Evolutionary conservation across 2,113 vertebrate species (phyloP).

Genomic region (Galeopterus variegatus): DNA sequence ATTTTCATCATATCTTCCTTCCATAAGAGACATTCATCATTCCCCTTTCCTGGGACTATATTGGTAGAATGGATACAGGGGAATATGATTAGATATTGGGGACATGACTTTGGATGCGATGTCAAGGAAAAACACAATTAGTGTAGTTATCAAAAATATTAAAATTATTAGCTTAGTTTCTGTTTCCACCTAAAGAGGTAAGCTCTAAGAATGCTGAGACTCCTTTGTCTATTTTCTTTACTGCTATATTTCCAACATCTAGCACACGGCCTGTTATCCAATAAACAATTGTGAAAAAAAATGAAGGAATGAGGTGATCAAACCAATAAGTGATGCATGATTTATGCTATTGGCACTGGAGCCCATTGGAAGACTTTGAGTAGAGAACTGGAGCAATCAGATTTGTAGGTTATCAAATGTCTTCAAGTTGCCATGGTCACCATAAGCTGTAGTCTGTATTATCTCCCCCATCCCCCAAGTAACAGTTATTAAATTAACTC

Average conservation of each 20-base stretch:
- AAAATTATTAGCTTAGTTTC: conserved; percentile 27
- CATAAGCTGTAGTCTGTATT: background rate
- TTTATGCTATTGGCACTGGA: background rate
- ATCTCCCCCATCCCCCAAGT: background rate
- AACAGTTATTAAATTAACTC: background rate
- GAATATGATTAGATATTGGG: background rate
- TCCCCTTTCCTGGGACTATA: background rate
- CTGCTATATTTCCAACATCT: background rate
- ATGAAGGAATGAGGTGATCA: conserved; percentile 7
- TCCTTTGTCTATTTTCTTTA: background rate
- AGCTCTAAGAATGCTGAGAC: background rate
- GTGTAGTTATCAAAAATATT: background rate
- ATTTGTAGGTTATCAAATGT: background rate
- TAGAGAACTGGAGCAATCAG: background rate
- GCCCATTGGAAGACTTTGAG: background rate
- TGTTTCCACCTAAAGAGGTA: conserved; percentile 26
- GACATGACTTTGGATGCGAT: background rate
- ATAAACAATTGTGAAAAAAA: background rate
- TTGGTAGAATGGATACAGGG: background rate
- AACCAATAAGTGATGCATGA: background rate
- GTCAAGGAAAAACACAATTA: background rate
- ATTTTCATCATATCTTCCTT: background rate
- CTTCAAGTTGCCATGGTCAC: background rate
- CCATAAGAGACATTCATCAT: background rate
- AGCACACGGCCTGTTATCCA: background rate